phyloP scores from a whole-genome alignment of 2,113 vertebrate species.

The Brachyhypopomus gauderio region DNA sequence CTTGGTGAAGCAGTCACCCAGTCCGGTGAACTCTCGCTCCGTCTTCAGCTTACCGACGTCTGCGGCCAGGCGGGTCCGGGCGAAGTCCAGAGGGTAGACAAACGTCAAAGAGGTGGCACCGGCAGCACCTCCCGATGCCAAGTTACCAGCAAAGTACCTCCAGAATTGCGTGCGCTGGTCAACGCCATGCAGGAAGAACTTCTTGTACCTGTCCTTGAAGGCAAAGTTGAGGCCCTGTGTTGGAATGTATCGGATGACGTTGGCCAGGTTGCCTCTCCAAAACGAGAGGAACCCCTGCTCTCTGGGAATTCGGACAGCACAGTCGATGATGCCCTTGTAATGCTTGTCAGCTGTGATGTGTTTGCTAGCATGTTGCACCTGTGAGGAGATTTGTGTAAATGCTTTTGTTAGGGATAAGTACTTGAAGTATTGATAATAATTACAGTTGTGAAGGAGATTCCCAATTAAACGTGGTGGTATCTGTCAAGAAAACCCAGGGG shows the following conservation, averaged over 20 bases:
- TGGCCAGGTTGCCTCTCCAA: constrained; percentile 41
- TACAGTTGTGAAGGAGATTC: not conserved
- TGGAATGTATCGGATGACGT: constrained; percentile 41
- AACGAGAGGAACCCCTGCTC: constrained; percentile 35
- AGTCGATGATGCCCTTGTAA: constrained; percentile 29
- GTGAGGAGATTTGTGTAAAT: not conserved
- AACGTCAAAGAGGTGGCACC: constrained; percentile 35
- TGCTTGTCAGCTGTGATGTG: constrained; percentile 11
- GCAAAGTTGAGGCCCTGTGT: constrained; percentile 41
- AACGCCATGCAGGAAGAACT: constrained; percentile 36
- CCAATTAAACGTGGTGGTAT: not conserved
- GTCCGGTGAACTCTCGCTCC: constrained; percentile 25
- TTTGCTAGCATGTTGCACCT: constrained; percentile 41
- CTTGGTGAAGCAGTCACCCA: constrained; percentile 22
- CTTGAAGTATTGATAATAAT: too few species aligned
- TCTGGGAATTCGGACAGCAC: constrained; percentile 24
- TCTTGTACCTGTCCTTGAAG: constrained; percentile 43
- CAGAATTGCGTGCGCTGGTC: constrained; percentile 36
- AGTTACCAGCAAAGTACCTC: constrained; percentile 39
- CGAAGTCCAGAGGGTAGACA: constrained; percentile 38
- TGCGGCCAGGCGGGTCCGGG: constrained; percentile 36
- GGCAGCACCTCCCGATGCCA: constrained; percentile 32
- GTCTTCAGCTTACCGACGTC: constrained; percentile 23
- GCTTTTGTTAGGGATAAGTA: too few species aligned
- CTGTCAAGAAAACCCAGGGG: too few species aligned